A percentile compares a stretch with the other conserved stretches of the same genome.
These are phyloP conservation scores for Ursus arctos DNA, from an alignment of 2,113 vertebrate species.

Conservation along the genomic window DNA sequence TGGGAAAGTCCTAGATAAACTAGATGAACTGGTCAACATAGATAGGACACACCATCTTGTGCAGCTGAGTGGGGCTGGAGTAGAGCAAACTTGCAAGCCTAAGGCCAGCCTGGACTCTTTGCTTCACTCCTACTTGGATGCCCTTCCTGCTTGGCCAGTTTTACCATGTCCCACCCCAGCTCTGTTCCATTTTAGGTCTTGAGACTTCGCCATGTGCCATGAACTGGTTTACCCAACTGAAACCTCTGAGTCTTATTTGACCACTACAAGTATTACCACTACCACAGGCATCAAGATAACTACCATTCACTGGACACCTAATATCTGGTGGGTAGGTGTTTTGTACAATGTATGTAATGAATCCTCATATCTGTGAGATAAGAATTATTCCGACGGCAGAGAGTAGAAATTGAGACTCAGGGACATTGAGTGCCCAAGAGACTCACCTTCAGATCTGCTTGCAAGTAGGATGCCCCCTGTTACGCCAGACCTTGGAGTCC, in stretches of 20 bases:
- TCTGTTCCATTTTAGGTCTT: neutral
- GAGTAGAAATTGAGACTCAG: neutral
- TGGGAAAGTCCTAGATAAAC: neutral
- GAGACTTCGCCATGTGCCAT: neutral
- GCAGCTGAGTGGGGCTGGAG: neutral
- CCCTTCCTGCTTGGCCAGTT: neutral
- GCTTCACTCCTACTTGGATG: neutral
- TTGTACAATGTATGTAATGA: neutral
- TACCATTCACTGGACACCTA: neutral
- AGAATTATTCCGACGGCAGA: neutral
- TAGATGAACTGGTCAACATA: neutral
- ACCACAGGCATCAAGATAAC: neutral
- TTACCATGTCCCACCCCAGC: neutral
- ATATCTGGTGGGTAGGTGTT: neutral
- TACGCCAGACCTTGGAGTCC: neutral
- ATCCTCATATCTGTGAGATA: neutral
- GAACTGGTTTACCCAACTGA: neutral
- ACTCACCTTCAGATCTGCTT: neutral
- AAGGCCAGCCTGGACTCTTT: neutral
- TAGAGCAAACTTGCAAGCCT: neutral
- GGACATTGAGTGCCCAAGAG: neutral
- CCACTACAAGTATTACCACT: no score
- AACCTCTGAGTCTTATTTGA: neutral
- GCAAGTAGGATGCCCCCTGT: neutral
- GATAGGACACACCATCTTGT: neutral